Evolutionary conservation across 2,888 invertebrate genomes (phyloP).

Genomic region (Lydus trimaculatus): DNA sequence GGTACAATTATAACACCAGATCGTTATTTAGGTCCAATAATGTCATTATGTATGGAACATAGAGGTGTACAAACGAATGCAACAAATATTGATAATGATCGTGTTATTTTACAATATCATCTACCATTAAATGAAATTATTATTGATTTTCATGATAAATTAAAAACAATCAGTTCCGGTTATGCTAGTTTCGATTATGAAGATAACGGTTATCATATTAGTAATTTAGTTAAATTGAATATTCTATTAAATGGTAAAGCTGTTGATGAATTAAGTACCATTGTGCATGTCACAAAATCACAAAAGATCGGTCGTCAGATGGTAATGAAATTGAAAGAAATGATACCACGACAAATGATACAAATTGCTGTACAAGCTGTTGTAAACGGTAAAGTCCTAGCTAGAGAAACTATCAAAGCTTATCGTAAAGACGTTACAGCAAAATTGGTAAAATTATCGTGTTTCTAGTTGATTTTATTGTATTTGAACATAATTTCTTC

Average conservation of each 20-base stretch:
- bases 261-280: conserved; percentile 85
- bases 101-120: conserved; percentile 82
- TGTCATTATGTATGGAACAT: conserved; percentile 76
- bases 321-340: conserved; percentile 78
- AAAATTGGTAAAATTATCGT: conserved; percentile 74
- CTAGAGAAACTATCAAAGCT: conserved; percentile 86
- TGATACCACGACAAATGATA: conserved; percentile 89
- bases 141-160: conserved; percentile 90
- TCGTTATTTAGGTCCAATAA: conserved; percentile 73
- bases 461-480: conserved; percentile 42
- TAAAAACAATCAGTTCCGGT: conserved; percentile 91
- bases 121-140: conserved; percentile 94
- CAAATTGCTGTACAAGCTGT: conserved; percentile 88
- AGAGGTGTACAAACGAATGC: conserved; percentile 76
- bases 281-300: conserved; percentile 78
- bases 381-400: conserved; percentile 78
- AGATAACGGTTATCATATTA: conserved; percentile 80
- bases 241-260: conserved; percentile 79
- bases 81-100: conserved; percentile 80
- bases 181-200: conserved; percentile 97
- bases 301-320: conserved; percentile 71
- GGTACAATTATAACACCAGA: conserved; percentile 91
- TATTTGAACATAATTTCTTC: not conserved
- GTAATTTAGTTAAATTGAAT: conserved; percentile 79
- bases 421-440: conserved; percentile 93